phyloP scores from a whole-genome alignment of 1,140 invertebrate species.

The Heliothis virescens region DNA sequence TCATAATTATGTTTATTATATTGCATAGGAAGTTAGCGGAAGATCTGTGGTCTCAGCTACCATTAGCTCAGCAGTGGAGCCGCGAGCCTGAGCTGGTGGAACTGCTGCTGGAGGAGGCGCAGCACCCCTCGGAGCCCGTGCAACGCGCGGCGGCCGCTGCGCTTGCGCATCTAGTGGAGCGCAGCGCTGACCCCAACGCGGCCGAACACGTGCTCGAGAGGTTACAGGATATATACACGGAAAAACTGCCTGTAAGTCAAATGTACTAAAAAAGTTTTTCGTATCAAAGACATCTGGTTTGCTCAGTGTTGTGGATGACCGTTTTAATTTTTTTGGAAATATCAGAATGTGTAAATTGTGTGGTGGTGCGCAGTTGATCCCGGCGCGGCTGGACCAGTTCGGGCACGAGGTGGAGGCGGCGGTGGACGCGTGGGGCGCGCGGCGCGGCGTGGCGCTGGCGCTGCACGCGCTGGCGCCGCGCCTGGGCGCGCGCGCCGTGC shows the following conservation, averaged over 20 bases:
- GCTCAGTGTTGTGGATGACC: too few relatives aligned
- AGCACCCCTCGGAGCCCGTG: slow-evolving; percentile 92
- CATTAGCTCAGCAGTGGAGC: slow-evolving; percentile 65
- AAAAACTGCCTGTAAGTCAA: slow-evolving; percentile 88
- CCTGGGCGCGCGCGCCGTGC: slow-evolving; percentile 89
- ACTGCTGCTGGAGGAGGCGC: slow-evolving; percentile 91
- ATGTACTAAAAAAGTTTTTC: too few relatives aligned
- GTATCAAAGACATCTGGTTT: too few relatives aligned
- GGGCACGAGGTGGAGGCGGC: slow-evolving; percentile 95
- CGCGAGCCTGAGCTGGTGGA: slow-evolving; percentile 87
- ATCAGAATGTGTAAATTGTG: too few relatives aligned
- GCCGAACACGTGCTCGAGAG: slow-evolving; percentile 87
- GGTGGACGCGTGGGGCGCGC: slow-evolving; percentile 94
- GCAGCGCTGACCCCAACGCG: slow-evolving; percentile 62
- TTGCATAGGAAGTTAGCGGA: slow-evolving; percentile 87
- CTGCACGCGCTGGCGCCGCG: slow-evolving; percentile 90
- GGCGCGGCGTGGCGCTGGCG: slow-evolving; percentile 95
- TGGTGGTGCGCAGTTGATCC: slow-evolving; percentile 89
- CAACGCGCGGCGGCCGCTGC: slow-evolving; percentile 92
- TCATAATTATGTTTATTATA: not conserved
- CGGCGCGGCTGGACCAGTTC: slow-evolving; percentile 95
- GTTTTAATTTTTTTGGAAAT: too few relatives aligned
- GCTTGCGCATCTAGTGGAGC: slow-evolving; percentile 89
- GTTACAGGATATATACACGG: slow-evolving; percentile 92
- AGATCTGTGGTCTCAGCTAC: slow-evolving; percentile 88